phyloP scores from a whole-genome alignment of 2,888 invertebrate species.

The Lithodes maja region DNA sequence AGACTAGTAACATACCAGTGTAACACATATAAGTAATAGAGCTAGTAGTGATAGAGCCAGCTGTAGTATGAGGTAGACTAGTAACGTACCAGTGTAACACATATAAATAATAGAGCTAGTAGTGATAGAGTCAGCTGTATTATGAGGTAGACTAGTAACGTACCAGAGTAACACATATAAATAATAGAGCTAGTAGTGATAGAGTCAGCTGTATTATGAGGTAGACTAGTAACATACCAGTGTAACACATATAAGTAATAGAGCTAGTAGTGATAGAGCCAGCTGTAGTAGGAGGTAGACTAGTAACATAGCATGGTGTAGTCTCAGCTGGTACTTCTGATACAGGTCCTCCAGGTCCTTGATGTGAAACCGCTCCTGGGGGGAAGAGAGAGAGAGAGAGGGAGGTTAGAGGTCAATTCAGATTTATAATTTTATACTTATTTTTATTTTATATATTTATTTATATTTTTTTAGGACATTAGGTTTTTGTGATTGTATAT shows the following conservation, averaged over 20 bases:
- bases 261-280: slow-evolving; percentile 18
- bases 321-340: slow-evolving; percentile 47
- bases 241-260: background rate
- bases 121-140: slow-evolving; percentile 40
- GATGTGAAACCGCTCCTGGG: slow-evolving; percentile 48
- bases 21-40: background rate
- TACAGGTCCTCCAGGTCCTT: slow-evolving; percentile 57
- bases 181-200: slow-evolving; percentile 17
- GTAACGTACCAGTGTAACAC: slow-evolving; percentile 32
- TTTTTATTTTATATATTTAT: background rate
- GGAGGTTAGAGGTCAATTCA: background rate
- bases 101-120: background rate
- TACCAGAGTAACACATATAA: slow-evolving; percentile 30
- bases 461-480: no score
- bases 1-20: slow-evolving; percentile 28
- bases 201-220: slow-evolving; percentile 42
- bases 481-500: no score
- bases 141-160: slow-evolving; percentile 15
- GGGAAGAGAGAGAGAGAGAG: background rate
- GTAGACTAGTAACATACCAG: slow-evolving; percentile 45
- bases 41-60: slow-evolving; percentile 23
- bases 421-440: background rate
- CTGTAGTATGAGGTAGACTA: slow-evolving; percentile 29
- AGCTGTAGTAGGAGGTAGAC: slow-evolving; percentile 55
- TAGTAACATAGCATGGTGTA: slow-evolving; percentile 60